Evolutionary conservation across 2,888 invertebrate genomes (phyloP), one percentile per base, ranked within the genome.

Genomic region (Neuroscelio doddi): DNA sequence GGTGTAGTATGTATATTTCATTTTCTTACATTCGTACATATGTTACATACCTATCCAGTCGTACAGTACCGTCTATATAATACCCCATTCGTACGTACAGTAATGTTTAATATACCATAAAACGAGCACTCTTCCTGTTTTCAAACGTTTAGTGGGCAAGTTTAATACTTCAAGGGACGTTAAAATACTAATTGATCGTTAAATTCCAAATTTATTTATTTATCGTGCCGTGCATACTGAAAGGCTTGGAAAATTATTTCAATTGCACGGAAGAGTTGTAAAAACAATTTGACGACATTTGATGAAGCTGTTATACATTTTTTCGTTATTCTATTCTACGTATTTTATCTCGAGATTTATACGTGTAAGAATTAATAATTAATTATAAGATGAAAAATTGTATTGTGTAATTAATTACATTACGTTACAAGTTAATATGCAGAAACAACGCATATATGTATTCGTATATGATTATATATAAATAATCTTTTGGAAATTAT

Each of bases 121-220:
- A 63, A 63, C 32, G 66, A 42, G 38, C 50, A 57, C 58, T 63
- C 63, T 67, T 63, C 66, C 66, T 67, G 62, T 63, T 67, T 63
- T 63, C 58, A 34, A 55, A 39, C 65, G 34, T 62, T 66, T 66
- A 66, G 58, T 46, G 58, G 29, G 57, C 58, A 58, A 52, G 42
- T 58, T 63, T 58, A 59, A 63, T 67, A 55, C 66, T 67, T 39
- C 44, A 9, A 26, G 12, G 46, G 39, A 52, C 56, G 50, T 67
- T 63, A 67, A 67, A 63, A 59, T 63, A 63, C 63, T 67, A 67
- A 67, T 67, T 67, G 67, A 67, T 58, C 63, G 52, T 67, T 67
- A 63, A 67, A 67, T 59, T 63, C 38, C 39, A 41, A 59, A 67
- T 67, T 67, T 67, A 67, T 67, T 59, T 67, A 63, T 67, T 67